These are phyloP conservation scores for Theodoxus fluviatilis DNA, from an alignment of 2,888 invertebrate species.

Conservation along the genomic window DNA sequence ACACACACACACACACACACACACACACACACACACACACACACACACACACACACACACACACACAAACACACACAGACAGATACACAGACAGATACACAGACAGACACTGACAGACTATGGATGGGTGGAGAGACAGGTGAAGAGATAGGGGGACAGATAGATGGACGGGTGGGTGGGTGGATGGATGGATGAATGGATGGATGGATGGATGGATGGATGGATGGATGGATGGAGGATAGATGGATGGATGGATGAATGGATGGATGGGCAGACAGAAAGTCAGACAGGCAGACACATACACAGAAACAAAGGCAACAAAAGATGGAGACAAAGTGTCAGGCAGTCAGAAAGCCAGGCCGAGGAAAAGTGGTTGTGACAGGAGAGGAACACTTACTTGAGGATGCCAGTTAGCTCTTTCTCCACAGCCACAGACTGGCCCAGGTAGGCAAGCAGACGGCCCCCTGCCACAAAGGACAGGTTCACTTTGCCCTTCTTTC, in stretches of 20 bases:
- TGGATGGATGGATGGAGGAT: not conserved
- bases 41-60: no score
- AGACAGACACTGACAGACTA: no score
- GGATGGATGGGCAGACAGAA: not conserved
- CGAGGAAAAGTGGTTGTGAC: not conserved
- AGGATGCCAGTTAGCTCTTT: slow-evolving; percentile 74
- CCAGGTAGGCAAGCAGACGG: slow-evolving; percentile 73
- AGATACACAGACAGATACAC: not conserved
- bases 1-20: no score
- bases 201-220: not conserved
- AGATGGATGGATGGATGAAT: not conserved
- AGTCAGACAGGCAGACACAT: not conserved
- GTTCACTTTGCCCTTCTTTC: slow-evolving; percentile 72
- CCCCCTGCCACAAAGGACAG: slow-evolving; percentile 76
- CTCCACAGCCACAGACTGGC: slow-evolving; percentile 74
- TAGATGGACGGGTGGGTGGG: not conserved
- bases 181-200: not conserved
- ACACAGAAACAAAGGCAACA: not conserved
- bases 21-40: no score
- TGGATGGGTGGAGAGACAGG: not conserved
- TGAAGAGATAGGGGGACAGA: not conserved
- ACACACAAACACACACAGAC: not conserved
- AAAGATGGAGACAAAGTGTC: not conserved
- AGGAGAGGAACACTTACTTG: slow-evolving; percentile 71
- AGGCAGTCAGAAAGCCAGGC: not conserved